phyloP scores from a whole-genome alignment of 2,888 invertebrate genomes.

The Xanthia togata region DNA sequence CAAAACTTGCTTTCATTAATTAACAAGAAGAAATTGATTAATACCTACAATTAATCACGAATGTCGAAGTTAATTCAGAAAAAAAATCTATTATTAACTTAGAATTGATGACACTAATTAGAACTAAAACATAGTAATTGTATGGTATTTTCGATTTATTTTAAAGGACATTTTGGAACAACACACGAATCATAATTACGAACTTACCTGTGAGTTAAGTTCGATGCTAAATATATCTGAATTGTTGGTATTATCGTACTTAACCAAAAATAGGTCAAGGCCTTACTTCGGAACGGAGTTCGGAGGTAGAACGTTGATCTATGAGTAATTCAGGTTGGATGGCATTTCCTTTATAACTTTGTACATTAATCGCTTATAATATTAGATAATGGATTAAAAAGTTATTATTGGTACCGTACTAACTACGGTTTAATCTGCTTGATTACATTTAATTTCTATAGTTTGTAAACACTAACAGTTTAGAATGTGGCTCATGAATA shows the following conservation, averaged over 20 bases:
- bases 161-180: background rate
- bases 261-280: conserved; percentile 58
- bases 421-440: conserved; percentile 9
- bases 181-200: background rate
- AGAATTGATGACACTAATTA: background rate
- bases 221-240: conserved; percentile 29
- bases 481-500: background rate
- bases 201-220: background rate
- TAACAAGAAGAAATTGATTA: background rate
- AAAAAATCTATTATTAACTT: background rate
- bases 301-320: conserved; percentile 55
- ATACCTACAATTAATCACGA: background rate
- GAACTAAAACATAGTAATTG: background rate
- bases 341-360: conserved; percentile 61
- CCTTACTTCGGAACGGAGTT: conserved; percentile 40
- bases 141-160: too few relatives aligned
- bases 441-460: conserved; percentile 12
- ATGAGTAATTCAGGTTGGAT: conserved; percentile 55
- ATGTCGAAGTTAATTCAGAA: background rate
- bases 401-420: conserved; percentile 6
- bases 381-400: conserved; percentile 43
- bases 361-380: conserved; percentile 54
- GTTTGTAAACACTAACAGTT: conserved; percentile 1
- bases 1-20: background rate
- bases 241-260: conserved; percentile 40